A percentile compares a stretch with the other conserved stretches of the same genome.
Conservation (phyloP, 2,888 invertebrate genomes). For the Julus scandinavius region DNA sequence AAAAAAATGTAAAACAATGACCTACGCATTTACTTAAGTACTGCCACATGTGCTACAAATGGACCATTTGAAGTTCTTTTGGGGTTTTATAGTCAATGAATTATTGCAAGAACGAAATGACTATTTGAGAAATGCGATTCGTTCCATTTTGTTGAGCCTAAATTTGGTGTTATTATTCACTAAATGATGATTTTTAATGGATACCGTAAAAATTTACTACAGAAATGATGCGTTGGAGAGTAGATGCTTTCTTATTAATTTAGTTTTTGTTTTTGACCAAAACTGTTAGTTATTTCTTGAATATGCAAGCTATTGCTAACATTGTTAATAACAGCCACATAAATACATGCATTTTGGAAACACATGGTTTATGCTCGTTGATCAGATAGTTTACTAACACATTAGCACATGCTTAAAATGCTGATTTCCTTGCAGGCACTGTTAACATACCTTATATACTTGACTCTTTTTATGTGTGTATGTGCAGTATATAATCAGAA, state of each 20-base stretch:
- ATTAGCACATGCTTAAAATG: constrained; percentile 4
- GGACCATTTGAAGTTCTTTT: not conserved
- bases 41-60: not conserved
- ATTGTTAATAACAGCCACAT: too few species aligned
- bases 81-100: not conserved
- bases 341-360: not conserved
- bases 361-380: too few species aligned
- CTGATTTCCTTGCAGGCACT: not conserved
- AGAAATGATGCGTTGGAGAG: too few species aligned
- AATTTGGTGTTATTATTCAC: not conserved
- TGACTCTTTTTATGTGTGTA: not conserved
- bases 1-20: not conserved
- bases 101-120: not conserved
- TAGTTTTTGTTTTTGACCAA: too few species aligned
- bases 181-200: too few species aligned
- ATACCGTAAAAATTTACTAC: too few species aligned
- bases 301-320: too few species aligned
- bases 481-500: not conserved
- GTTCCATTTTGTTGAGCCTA: too few species aligned
- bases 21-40: not conserved
- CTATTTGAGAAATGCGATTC: not conserved
- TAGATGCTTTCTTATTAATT: too few species aligned
- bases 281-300: too few species aligned
- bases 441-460: not conserved
- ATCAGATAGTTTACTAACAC: not conserved